A percentile compares a stretch with the other conserved stretches of the same genome.
phyloP scores from a whole-genome alignment of 2,888 invertebrate genomes.

The Lepidochitona cinerea region DNA sequence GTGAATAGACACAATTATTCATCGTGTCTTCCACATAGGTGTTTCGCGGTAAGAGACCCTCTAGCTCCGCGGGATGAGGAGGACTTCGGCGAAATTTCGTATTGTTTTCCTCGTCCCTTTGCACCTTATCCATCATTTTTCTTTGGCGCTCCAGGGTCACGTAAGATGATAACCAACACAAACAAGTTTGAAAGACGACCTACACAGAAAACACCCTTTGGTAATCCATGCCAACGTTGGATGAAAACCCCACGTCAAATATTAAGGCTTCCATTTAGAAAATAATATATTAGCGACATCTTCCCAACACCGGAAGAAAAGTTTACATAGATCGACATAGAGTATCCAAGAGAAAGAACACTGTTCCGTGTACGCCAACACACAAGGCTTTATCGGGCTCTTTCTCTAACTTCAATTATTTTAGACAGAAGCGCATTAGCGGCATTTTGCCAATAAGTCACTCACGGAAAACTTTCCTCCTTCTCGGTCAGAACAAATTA shows the following conservation, averaged over 20 bases:
- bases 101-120: constrained; percentile 1
- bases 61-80: neutral
- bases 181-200: too few relatives aligned
- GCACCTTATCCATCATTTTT: constrained; percentile 2
- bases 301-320: too few relatives aligned
- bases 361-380: too few relatives aligned
- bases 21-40: constrained; percentile 1
- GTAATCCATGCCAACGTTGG: too few relatives aligned
- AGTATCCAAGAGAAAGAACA: too few relatives aligned
- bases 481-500: neutral
- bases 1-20: neutral
- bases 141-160: too few relatives aligned
- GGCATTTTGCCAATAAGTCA: neutral
- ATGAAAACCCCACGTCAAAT: too few relatives aligned
- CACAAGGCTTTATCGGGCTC: neutral
- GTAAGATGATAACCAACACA: too few relatives aligned
- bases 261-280: too few relatives aligned
- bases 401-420: neutral
- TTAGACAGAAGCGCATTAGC: neutral
- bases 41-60: neutral
- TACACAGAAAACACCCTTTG: too few relatives aligned
- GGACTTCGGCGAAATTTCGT: neutral
- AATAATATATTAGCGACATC: too few relatives aligned
- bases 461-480: neutral
- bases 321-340: too few relatives aligned